Conservation (phyloP, 2,797 vertebrate genomes). For the Diglossa cyanea region DNA sequence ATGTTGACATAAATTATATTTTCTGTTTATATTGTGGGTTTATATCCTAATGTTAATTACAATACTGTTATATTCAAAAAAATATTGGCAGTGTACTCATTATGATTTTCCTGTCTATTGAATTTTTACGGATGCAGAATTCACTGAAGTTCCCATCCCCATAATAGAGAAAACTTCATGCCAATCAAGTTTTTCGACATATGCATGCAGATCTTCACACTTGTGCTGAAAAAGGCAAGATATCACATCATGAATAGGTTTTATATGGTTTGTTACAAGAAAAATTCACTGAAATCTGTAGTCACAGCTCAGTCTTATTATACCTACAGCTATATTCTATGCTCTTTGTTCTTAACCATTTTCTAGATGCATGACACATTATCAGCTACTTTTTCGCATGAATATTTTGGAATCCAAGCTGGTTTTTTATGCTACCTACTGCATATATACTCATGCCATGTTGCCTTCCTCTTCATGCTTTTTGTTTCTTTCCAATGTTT, state of each 20-base stretch:
- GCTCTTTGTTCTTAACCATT: constrained; percentile 14
- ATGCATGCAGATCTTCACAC: not conserved
- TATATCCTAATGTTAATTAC: not conserved
- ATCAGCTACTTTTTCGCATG: not conserved
- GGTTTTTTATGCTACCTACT: not conserved
- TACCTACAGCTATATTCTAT: not conserved
- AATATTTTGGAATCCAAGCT: not conserved
- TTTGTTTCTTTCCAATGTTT: not conserved
- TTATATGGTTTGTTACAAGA: constrained; percentile 41
- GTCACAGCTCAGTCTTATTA: not conserved
- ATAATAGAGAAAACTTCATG: not conserved
- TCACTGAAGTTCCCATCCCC: not conserved
- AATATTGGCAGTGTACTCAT: not conserved
- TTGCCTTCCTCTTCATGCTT: not conserved
- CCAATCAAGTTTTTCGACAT: not conserved
- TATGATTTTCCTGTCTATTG: not conserved
- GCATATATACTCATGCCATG: too few relatives aligned
- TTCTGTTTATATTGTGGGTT: not conserved
- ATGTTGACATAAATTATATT: not conserved
- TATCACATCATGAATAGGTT: constrained; percentile 29
- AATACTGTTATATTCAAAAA: not conserved
- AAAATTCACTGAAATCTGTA: constrained; percentile 48
- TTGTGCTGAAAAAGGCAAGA: not conserved
- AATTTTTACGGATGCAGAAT: not conserved
- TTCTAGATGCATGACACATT: not conserved